Conservation (phyloP, 2,888 invertebrate species). For the Pyrrhia umbra region DNA sequence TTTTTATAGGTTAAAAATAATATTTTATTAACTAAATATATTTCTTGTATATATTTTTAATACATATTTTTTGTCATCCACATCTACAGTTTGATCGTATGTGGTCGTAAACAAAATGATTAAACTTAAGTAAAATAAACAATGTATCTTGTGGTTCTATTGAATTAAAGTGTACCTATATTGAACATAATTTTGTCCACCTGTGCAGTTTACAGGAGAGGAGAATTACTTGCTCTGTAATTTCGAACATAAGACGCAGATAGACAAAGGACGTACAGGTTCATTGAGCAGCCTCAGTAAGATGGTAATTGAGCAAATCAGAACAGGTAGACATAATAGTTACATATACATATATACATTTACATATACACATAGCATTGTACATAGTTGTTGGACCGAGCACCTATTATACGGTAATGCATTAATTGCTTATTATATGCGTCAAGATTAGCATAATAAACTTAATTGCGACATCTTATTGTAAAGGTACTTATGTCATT, state of each 20-base stretch:
- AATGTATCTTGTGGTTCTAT: too few relatives aligned
- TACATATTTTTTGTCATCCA: too few relatives aligned
- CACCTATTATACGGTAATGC: conserved; percentile 51
- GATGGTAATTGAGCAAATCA: conserved; percentile 40
- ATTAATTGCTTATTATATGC: conserved; percentile 66
- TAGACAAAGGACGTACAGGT: conserved; percentile 36
- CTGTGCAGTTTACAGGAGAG: background rate
- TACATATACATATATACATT: background rate
- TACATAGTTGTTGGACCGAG: conserved; percentile 25
- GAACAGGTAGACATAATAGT: conserved; percentile 7
- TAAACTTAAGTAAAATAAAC: too few relatives aligned
- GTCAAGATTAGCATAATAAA: conserved; percentile 65
- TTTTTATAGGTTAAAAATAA: too few relatives aligned
- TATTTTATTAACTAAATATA: too few relatives aligned
- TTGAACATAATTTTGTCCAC: conserved; percentile 1
- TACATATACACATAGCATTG: background rate
- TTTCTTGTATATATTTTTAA: too few relatives aligned
- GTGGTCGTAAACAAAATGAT: too few relatives aligned
- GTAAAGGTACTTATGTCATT: conserved; percentile 15
- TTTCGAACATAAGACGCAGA: background rate
- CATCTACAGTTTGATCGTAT: too few relatives aligned
- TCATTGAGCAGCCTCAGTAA: conserved; percentile 41
- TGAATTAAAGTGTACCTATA: too few relatives aligned
- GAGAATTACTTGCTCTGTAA: conserved; percentile 10
- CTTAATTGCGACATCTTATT: conserved; percentile 59